Conservation (phyloP, 2,113 vertebrate species). For the Ciconia boyciana region DNA sequence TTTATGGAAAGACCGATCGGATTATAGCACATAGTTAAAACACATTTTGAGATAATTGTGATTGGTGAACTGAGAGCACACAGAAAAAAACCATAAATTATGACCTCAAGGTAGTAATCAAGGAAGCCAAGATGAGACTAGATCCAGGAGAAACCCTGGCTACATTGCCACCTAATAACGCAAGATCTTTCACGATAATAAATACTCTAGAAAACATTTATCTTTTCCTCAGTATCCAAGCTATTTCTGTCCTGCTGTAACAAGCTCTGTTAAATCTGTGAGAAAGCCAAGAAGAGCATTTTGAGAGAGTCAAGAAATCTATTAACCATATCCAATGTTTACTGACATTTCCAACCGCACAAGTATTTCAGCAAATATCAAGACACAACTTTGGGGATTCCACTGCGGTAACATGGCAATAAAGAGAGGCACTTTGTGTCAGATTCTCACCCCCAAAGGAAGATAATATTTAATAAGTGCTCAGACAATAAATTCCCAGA, state of each 20-base stretch:
- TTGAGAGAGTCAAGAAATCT: background rate
- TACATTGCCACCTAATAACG: accelerated
- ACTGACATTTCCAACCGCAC: background rate
- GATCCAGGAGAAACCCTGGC: background rate
- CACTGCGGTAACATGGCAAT: background rate
- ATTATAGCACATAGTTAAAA: background rate
- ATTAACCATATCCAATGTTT: background rate
- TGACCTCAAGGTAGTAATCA: background rate
- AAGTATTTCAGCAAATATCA: background rate
- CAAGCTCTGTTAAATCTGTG: background rate
- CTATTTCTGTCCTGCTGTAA: background rate
- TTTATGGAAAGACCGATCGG: background rate
- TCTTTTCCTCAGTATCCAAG: background rate
- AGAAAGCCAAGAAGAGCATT: background rate
- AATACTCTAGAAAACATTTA: background rate
- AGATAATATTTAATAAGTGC: background rate
- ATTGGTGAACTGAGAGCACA: background rate
- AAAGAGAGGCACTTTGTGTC: background rate
- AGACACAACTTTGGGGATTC: background rate
- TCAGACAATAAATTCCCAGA: background rate
- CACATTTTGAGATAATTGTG: accelerated
- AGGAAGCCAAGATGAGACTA: background rate
- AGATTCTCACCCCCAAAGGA: background rate
- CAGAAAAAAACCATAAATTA: background rate
- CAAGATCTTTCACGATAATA: background rate